phyloP scores from a whole-genome alignment of 2,888 invertebrate genomes.

The Scaptomyza tumidula region DNA sequence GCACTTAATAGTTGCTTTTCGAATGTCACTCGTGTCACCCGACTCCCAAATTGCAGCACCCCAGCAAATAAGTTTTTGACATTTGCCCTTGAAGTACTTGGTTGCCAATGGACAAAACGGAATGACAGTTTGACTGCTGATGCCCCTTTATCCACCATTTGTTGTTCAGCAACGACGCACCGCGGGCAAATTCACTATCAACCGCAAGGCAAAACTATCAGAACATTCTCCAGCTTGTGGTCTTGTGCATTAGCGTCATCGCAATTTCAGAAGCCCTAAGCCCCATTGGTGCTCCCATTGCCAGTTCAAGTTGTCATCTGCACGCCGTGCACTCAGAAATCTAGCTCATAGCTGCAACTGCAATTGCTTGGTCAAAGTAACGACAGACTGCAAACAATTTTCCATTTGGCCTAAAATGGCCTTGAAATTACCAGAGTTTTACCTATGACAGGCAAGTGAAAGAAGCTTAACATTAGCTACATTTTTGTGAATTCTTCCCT shows the following conservation, averaged over 20 bases:
- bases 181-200: conserved; percentile 30
- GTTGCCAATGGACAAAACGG: conserved; percentile 7
- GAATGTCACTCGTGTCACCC: conserved; percentile 16
- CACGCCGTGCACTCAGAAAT: conserved; percentile 44
- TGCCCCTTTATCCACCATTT: conserved; percentile 14
- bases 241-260: conserved; percentile 48
- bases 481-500: background rate
- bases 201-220: conserved; percentile 29
- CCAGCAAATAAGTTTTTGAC: conserved; percentile 26
- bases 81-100: conserved; percentile 35
- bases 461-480: background rate
- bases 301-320: conserved; percentile 49
- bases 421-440: conserved; percentile 54
- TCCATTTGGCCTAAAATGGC: conserved; percentile 55
- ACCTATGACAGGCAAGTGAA: conserved; percentile 33
- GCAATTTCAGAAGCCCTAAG: conserved; percentile 13
- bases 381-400: conserved; percentile 65
- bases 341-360: conserved; percentile 9
- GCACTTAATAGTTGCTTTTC: conserved; percentile 29
- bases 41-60: conserved; percentile 16
- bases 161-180: conserved; percentile 8
- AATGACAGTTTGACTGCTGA: background rate
- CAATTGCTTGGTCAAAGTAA: conserved; percentile 37
- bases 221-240: conserved; percentile 12
- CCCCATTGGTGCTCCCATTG: conserved; percentile 19